phyloP scores from a whole-genome alignment of 2,797 vertebrate species.

The Pipistrellus nathusii region DNA sequence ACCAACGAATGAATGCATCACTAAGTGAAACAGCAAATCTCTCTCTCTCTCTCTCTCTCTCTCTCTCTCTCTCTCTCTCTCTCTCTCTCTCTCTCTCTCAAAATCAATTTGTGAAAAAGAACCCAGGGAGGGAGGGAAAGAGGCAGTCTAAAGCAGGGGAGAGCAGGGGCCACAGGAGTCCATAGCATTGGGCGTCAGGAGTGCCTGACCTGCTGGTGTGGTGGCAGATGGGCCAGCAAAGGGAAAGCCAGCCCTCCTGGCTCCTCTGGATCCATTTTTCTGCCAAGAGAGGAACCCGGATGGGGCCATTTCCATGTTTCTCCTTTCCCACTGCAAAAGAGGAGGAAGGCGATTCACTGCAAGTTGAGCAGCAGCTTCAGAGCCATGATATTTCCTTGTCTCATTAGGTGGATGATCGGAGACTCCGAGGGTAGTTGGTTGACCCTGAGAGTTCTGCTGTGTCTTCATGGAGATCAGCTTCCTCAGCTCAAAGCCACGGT shows the following conservation, averaged over 20 bases:
- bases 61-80: no score
- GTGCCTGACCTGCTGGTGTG: background rate
- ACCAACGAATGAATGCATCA: background rate
- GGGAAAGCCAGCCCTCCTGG: background rate
- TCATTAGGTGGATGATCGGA: conserved; percentile 30
- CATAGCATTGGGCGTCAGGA: background rate
- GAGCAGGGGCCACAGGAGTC: background rate
- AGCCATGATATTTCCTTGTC: background rate
- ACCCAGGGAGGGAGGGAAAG: background rate
- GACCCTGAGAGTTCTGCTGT: background rate
- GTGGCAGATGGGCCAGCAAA: background rate
- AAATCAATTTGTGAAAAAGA: background rate
- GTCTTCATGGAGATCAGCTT: background rate
- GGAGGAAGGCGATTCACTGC: background rate
- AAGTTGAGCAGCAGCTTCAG: conserved; percentile 39
- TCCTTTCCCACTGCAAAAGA: conserved; percentile 12
- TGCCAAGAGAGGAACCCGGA: background rate
- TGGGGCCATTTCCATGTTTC: background rate
- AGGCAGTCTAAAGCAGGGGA: background rate
- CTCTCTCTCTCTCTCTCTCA: background rate
- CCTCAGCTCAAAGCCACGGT: conserved; percentile 73
- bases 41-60: no score
- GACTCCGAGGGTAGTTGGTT: background rate
- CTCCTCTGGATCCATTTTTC: background rate
- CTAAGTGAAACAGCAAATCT: background rate